Conservation (phyloP, 2,113 vertebrate species). For the Burhinus bistriatus region DNA sequence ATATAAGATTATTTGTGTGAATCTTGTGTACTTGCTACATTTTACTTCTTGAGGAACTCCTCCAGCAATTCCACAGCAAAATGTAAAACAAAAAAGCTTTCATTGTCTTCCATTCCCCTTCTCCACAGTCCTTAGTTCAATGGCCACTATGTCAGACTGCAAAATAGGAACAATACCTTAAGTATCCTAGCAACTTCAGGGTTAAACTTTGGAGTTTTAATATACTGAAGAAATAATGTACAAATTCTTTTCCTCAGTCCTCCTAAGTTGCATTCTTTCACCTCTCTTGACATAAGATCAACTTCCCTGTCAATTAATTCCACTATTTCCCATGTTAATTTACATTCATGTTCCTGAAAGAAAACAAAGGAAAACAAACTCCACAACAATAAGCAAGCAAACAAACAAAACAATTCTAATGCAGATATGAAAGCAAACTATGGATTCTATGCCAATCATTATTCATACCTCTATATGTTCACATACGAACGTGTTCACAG, state of each 20-base stretch:
- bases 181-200: constrained; percentile 81
- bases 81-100: neutral
- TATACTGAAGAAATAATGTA: constrained; percentile 90
- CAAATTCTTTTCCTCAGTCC: constrained; percentile 90
- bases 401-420: neutral
- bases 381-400: neutral
- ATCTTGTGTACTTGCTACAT: neutral
- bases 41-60: neutral
- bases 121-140: neutral
- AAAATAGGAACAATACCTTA: constrained; percentile 76
- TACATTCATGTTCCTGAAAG: constrained; percentile 85
- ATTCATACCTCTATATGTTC: neutral
- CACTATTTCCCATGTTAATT: constrained; percentile 84
- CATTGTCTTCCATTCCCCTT: neutral
- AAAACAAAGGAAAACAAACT: neutral
- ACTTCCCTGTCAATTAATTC: constrained; percentile 88
- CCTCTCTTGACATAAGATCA: constrained; percentile 81
- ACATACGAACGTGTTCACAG: neutral
- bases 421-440: neutral
- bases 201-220: constrained; percentile 91
- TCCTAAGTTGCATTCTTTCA: constrained; percentile 81
- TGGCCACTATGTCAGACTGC: neutral
- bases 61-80: neutral
- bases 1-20: neutral
- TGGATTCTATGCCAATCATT: neutral